phyloP scores from a whole-genome alignment of 92 coral and sea anemone genomes.

The Epizoanthus scotinus region DNA sequence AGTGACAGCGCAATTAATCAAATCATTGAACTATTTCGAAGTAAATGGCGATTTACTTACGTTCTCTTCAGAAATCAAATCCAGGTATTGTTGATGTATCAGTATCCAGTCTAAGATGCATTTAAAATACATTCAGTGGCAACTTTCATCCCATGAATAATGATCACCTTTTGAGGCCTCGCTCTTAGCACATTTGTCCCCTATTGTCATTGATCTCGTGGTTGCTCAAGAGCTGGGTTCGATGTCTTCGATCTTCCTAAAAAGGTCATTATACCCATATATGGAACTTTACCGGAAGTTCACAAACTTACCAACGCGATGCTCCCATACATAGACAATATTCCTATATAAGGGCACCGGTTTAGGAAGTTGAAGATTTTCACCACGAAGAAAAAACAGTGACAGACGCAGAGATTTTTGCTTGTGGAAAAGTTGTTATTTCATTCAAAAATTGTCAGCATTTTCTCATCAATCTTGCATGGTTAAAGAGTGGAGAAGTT shows the following conservation, averaged over 20 bases:
- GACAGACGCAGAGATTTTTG: not conserved
- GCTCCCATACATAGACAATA: conserved; percentile 7
- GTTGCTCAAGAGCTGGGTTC: conserved; percentile 7
- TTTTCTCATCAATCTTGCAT: not conserved
- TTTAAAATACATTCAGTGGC: too few species aligned
- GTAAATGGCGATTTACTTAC: too few species aligned
- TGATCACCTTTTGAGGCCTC: too few species aligned
- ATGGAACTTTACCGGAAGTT: conserved; percentile 10
- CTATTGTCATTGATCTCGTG: too few species aligned
- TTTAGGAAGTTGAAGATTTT: too few species aligned
- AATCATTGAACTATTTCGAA: too few species aligned
- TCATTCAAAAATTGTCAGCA: not conserved
- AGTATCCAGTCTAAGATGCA: too few species aligned
- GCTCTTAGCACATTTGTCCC: too few species aligned
- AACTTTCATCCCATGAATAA: too few species aligned
- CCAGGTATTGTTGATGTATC: too few species aligned
- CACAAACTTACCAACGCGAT: not conserved
- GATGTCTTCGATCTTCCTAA: conserved; percentile 6
- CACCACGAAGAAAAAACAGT: not conserved
- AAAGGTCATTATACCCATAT: not conserved
- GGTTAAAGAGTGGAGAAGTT: not conserved
- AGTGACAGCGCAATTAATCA: too few species aligned
- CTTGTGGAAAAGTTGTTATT: not conserved
- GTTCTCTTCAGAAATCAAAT: too few species aligned
- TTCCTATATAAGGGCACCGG: conserved; percentile 15